These are phyloP conservation scores for Trachymyrmex cornetzi DNA, from an alignment of 1,140 invertebrate genomes.

Conservation along the genomic window DNA sequence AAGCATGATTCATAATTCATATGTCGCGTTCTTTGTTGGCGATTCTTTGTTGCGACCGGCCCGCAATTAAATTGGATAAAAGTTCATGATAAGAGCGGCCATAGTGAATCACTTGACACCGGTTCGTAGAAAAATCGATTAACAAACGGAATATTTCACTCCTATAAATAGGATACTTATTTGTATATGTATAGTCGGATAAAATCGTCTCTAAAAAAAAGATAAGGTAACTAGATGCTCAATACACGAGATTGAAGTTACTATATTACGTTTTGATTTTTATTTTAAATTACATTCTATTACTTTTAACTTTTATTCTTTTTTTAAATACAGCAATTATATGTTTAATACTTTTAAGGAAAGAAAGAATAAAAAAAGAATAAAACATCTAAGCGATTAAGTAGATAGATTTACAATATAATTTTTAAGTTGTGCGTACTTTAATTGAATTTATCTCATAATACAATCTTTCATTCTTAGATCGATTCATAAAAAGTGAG, in stretches of 20 bases:
- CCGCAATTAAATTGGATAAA: conserved; percentile 50
- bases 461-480: neutral
- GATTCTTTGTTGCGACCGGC: conserved; percentile 37
- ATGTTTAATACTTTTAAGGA: neutral
- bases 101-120: neutral
- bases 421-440: neutral
- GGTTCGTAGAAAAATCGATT: conserved; percentile 32
- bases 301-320: neutral
- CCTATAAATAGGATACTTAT: neutral
- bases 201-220: neutral
- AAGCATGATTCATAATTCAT: conserved; percentile 52
- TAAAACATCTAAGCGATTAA: no score
- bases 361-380: neutral
- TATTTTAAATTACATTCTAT: neutral
- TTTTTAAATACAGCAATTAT: neutral
- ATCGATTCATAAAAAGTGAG: neutral
- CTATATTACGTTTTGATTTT: neutral
- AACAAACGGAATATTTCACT: conserved; percentile 38
- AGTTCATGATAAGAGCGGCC: conserved; percentile 18
- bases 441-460: neutral
- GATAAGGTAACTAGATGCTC: neutral
- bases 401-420: neutral
- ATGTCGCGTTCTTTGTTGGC: conserved; percentile 45
- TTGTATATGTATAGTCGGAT: neutral
- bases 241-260: neutral